phyloP scores from a whole-genome alignment of 2,797 vertebrate species.

The Erethizon dorsatum region DNA sequence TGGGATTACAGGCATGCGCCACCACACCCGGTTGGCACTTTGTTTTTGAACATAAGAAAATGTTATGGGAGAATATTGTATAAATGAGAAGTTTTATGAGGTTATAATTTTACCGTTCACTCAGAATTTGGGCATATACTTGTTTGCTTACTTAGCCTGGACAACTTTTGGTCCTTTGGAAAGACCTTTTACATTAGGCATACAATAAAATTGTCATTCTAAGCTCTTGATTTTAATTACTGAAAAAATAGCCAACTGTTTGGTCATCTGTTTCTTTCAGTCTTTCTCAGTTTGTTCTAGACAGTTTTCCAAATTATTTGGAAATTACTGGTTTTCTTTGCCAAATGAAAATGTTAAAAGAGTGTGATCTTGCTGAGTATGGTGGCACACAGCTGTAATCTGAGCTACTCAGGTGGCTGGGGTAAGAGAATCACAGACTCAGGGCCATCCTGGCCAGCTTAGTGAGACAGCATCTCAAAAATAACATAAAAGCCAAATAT shows the following conservation, averaged over 20 bases:
- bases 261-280: not conserved
- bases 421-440: not conserved
- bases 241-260: not conserved
- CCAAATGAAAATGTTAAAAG: constrained; percentile 18
- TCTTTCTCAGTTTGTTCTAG: constrained; percentile 23
- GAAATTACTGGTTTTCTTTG: constrained; percentile 17
- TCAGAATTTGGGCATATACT: not conserved
- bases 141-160: not conserved
- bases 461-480: not conserved
- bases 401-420: not conserved
- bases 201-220: constrained; percentile 35
- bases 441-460: not conserved
- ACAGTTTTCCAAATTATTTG: constrained; percentile 34
- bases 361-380: not conserved
- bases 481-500: not conserved
- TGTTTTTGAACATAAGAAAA: constrained; percentile 29
- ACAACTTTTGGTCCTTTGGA: constrained; percentile 49
- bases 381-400: not conserved
- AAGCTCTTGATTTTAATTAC: constrained; percentile 54
- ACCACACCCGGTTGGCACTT: not conserved
- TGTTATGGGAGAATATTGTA: not conserved
- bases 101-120: not conserved
- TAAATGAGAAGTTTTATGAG: constrained; percentile 42
- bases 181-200: constrained; percentile 41
- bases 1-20: not conserved